Evolutionary conservation across 2,797 vertebrate species (phyloP).

Genomic region (Cuculus canorus): DNA sequence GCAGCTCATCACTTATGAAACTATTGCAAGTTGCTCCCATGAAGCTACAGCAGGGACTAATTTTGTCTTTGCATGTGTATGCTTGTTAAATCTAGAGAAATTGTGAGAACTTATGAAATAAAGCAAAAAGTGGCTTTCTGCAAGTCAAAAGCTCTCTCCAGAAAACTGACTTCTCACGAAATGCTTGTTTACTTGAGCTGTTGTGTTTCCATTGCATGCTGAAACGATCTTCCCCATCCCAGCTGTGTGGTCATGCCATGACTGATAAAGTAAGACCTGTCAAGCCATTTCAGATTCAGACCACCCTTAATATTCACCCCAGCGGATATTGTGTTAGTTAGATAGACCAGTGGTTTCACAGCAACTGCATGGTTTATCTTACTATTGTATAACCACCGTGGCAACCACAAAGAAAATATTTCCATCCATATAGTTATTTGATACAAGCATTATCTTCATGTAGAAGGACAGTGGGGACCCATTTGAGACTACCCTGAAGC

Average conservation of each 20-base stretch:
- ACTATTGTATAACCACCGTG: neutral
- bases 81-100: neutral
- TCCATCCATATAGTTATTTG: neutral
- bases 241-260: neutral
- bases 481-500: neutral
- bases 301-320: neutral
- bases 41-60: neutral
- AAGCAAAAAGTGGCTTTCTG: neutral
- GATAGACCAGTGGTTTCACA: neutral
- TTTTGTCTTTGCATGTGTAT: neutral
- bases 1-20: neutral
- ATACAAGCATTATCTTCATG: neutral
- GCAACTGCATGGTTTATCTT: neutral
- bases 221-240: neutral
- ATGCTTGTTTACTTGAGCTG: neutral
- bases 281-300: neutral
- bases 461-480: neutral
- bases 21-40: too few relatives aligned
- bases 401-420: constrained; percentile 26
- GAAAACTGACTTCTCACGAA: neutral
- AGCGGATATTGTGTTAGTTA: neutral
- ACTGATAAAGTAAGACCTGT: neutral
- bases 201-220: neutral
- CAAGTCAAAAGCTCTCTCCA: neutral
- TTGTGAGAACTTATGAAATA: neutral